Base-by-base conservation (phyloP, 2,113 vertebrate genomes). In the Tragulus kanchil region DNA sequence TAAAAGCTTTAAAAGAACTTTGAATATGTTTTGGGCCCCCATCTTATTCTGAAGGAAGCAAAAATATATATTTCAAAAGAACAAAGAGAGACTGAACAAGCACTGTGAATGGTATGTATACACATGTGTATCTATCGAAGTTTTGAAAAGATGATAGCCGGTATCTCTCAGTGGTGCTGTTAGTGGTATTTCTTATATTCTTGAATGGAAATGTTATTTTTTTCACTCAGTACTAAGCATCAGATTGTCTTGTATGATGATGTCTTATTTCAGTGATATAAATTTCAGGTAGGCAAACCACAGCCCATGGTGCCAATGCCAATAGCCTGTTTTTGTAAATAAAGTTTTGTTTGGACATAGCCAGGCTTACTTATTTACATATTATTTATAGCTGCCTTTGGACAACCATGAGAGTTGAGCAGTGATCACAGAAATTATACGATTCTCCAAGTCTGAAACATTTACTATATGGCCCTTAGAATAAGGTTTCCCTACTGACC, bases 131-230 rank as follows among this genome's bases (percentile, higher is more conserved):
- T 31, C 17, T 54, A 5, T 26, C 15, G 1, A 13, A 3, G 3
- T 16, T 36, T 21, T 54, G 10, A 89, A 15, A 67, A 59, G 3
- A 28, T 93, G 14, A 59, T 10, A n/a, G 25, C 23, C 79, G 31
- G 17, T 13, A 26, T 45, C 13, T 77, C 54, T 86, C 11, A 1
- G 12, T 54, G 14, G 23, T 21, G 2, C 25, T 59, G 1, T 56
- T 19, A 54, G 16, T 64, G 26, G 52, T 36, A 87, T 6, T 88
- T 16, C 21, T 64, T 77, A 79, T 59, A 84, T 52, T 95, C 11
- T 77, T 83, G 31, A 95, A 52, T 8, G 7, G 13, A 95, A 85
- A 31, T 54, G 3, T 71, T n/a, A 11, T 50, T 95, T 92, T 95
- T 92, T 58, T 64, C 25, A 54, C 45, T 75, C 58, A 84, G 0